These are phyloP conservation scores for Orientallactaga sibirica DNA, from an alignment of 2,797 vertebrate species.

Conservation along the genomic window DNA sequence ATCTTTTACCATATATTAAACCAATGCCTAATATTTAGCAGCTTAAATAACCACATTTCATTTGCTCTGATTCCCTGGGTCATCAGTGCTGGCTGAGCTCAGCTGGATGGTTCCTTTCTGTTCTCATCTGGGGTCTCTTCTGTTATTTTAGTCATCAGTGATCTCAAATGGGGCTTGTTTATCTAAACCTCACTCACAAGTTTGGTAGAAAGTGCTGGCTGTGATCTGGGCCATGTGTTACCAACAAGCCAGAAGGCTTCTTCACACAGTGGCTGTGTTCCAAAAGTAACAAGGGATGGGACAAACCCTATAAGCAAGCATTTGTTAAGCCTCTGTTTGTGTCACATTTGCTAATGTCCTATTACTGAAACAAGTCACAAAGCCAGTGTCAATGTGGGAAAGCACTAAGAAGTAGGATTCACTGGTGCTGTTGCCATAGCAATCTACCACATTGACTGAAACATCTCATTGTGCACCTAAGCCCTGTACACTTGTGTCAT, in stretches of 20 bases:
- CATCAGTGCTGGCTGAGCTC: background rate
- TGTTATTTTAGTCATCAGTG: slow-evolving; percentile 2
- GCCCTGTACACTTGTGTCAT: background rate
- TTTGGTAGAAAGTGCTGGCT: slow-evolving; percentile 4
- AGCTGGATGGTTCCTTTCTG: background rate
- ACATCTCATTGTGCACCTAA: background rate
- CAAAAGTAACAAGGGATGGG: slow-evolving; percentile 23
- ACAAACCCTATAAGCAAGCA: background rate
- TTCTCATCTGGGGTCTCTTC: background rate
- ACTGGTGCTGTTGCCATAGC: background rate
- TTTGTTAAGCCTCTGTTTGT: slow-evolving; percentile 41
- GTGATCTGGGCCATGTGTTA: background rate
- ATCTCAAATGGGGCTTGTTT: background rate
- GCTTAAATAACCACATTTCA: background rate
- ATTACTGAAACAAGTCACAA: slow-evolving; percentile 28
- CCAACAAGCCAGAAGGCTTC: background rate
- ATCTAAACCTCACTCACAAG: background rate
- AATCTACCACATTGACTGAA: background rate
- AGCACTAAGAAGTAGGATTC: background rate
- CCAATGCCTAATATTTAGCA: background rate
- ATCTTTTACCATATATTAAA: background rate
- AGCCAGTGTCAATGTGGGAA: background rate
- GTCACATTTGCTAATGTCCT: slow-evolving; percentile 14
- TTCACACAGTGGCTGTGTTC: background rate
- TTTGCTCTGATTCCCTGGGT: slow-evolving; percentile 10